Base-by-base conservation (phyloP, 1,140 invertebrate genomes). In the Hermetia illucens region DNA sequence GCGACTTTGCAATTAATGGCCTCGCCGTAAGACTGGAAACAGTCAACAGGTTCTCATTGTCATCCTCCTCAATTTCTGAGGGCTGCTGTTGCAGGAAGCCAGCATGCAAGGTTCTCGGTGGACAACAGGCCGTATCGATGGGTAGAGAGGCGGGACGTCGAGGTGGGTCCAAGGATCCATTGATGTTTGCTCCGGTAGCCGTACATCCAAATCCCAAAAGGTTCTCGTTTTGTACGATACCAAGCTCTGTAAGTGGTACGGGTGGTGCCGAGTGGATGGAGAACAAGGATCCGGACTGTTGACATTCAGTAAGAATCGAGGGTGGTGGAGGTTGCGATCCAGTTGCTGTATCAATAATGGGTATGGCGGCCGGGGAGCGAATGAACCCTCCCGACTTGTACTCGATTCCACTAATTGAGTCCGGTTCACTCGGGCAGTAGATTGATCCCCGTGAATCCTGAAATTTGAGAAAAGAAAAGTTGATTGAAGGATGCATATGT, bases 21-120 rank as follows among this genome's bases (percentile, higher is more conserved):
- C 77, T 61, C 1, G 75, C 77, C 13, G 77, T 79, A 25, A 79
- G 64, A 40, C 74, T 78, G 15, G 75, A 78, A 30, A 79, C 70
- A 8, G 77, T 79, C 51, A 79, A 55, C 36, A 78, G 53, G 47
- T 72, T 72, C 42, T 72, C 70, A 21, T 76, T 76, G 51, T 79
- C 76, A 40, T 79, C 75, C 48, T 79, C 75, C 39, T 72, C 71
- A 38, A 74, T 68, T 31, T 78, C 72, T 2, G 69, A 66, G n/a
- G 72, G 64, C 36, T 58, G 54, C 33, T 58, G 55, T 35, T 58
- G 51, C 43, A 58, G 34, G 32, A 58, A 37, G 25, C 53, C 56
- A 43, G 55, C 38, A 21, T 58, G 55, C 40, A 58, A 41, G 10
- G 15, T 38, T 38, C 13, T 29, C 18, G 43, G 36, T 8, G 54